Base-by-base conservation (phyloP, 2,113 vertebrate species). In the Rynchops niger region DNA sequence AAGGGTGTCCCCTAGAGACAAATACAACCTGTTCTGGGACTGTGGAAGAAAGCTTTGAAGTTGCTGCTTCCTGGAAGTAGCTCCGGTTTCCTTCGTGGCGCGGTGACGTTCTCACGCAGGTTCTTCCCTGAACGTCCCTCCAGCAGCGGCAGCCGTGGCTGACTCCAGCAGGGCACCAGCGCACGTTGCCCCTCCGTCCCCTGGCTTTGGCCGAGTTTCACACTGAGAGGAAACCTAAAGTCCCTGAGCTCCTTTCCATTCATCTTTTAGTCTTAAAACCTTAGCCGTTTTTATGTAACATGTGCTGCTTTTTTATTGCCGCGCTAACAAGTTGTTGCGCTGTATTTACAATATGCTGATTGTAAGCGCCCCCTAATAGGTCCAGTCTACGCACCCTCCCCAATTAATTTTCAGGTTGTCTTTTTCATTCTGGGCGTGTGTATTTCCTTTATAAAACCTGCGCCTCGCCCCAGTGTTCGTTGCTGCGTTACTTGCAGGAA, bases 231-330 rank as follows among this genome's bases (percentile, higher is more conserved):
- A 91, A 96, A 59, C 72, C 70, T n/a, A 14, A 26, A 0, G 12
- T n/a, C 13, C 91, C 42, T 81, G 9, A 76, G 52, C 67, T 89
- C 83, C 70, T 82, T 91, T 32, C 91, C 91, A 74, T 81, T 92
- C 59, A 91, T 66, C 91, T 88, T 61, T 45, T 12, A 62, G 34
- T 12, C 77, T 87, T 71, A 58, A 87, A 94, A 66, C 88, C 45
- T 42, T 16, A 72, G 20, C 84, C 30, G 17, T 76, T 96, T 97
- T 95, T 91, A 83, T 92, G 56, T 55, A 83, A 62, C 86, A 84
- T 21, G 74, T 93, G 94, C 77, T 93, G 16, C 66, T 34, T 52
- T 96, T 97, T 97, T 89, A 87, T 59, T 85, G 82, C 78, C 76
- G 12, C 19, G 1, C 84, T 82, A 95, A 92, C 62, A 58, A 81